Evolutionary conservation across 2,888 invertebrate species (phyloP).

Genomic region (Ceriagrion tenellum): DNA sequence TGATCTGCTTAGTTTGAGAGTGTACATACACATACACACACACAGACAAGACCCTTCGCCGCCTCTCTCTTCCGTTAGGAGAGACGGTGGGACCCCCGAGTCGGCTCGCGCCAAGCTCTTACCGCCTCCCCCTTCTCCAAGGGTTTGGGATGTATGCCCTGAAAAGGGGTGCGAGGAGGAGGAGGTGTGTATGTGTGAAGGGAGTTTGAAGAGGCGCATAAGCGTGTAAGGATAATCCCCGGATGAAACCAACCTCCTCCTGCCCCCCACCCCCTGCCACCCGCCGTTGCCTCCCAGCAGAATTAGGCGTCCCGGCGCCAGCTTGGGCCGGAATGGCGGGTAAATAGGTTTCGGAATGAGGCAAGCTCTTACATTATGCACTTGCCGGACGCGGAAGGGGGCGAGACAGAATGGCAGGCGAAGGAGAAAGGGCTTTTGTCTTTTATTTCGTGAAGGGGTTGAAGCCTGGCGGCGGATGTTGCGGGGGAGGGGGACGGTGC

Average conservation of each 20-base stretch:
- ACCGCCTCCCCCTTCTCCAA: too few relatives aligned
- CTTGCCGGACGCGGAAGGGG: neutral
- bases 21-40: neutral
- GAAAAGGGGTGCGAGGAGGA: neutral
- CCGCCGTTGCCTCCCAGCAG: neutral
- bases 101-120: neutral
- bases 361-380: conserved; percentile 44
- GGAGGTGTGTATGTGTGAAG: neutral
- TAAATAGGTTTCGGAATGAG: conserved; percentile 52
- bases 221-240: conserved; percentile 25
- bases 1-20: conserved; percentile 36
- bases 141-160: neutral
- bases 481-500: neutral
- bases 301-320: conserved; percentile 22
- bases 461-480: neutral
- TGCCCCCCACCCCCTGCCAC: too few relatives aligned
- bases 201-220: neutral
- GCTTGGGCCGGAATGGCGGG: conserved; percentile 24
- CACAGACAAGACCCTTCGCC: neutral
- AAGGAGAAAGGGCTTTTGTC: neutral
- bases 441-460: too few relatives aligned
- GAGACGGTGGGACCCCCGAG: too few relatives aligned
- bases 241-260: neutral
- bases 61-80: too few relatives aligned
- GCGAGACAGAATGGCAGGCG: conserved; percentile 49